These are phyloP conservation scores for Aplodontia rufa DNA, from an alignment of 2,113 vertebrate genomes.

Conservation along the genomic window DNA sequence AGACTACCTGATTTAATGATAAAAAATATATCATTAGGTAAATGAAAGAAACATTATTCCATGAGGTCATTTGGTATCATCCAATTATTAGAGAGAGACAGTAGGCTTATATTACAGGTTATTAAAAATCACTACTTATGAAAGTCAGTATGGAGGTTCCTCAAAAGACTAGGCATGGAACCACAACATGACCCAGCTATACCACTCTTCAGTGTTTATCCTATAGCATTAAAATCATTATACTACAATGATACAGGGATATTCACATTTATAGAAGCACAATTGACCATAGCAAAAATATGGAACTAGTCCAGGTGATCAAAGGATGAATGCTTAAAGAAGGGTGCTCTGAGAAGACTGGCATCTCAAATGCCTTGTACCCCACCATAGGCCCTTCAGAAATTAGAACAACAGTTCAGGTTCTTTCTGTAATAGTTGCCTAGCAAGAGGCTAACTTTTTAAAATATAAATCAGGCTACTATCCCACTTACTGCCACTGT, in stretches of 20 bases:
- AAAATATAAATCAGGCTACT: neutral
- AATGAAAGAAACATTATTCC: neutral
- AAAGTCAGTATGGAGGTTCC: too few relatives aligned
- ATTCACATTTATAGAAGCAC: too few relatives aligned
- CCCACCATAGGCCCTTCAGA: neutral
- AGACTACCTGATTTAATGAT: neutral
- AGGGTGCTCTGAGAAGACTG: neutral
- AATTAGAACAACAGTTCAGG: neutral
- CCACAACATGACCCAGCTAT: too few relatives aligned
- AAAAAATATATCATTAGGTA: neutral
- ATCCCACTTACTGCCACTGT: neutral
- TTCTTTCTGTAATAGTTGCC: neutral
- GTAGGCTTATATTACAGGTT: neutral
- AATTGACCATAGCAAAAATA: too few relatives aligned
- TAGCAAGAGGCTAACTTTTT: neutral
- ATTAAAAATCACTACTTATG: neutral
- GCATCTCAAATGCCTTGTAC: neutral
- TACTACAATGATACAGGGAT: too few relatives aligned
- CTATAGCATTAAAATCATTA: too few relatives aligned
- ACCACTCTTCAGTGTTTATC: too few relatives aligned
- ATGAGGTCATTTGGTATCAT: neutral
- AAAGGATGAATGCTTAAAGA: too few relatives aligned
- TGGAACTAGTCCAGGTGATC: too few relatives aligned
- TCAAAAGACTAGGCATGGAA: too few relatives aligned
- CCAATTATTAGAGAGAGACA: neutral